A percentile compares a stretch with the other conserved stretches of the same genome.
These are phyloP conservation scores for Tangara arthus DNA, from an alignment of 2,797 vertebrate species.

Conservation along the genomic window DNA sequence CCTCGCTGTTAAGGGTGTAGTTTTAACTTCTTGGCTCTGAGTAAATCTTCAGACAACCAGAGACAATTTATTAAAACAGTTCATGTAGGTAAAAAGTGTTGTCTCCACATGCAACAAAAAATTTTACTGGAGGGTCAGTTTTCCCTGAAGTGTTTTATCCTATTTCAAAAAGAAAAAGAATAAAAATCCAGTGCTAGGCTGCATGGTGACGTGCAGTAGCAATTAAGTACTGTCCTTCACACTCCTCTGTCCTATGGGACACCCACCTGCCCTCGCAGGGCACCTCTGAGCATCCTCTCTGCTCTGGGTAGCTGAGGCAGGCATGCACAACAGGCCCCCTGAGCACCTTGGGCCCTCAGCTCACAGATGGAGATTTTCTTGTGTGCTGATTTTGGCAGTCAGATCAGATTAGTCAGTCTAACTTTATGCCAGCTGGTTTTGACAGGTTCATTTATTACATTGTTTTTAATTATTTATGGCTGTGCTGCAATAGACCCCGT, in stretches of 20 bases:
- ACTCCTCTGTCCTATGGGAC: background rate
- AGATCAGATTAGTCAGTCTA: background rate
- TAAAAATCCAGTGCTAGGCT: background rate
- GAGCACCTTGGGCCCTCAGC: background rate
- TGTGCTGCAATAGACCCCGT: background rate
- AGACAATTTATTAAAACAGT: background rate
- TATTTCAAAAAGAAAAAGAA: background rate
- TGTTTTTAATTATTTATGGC: conserved; percentile 22
- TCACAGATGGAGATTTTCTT: background rate
- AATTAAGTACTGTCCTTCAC: background rate
- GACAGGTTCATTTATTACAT: background rate
- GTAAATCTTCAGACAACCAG: background rate
- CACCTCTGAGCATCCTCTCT: background rate
- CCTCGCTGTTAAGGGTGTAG: background rate
- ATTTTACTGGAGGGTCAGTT: background rate
- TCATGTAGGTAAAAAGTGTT: background rate
- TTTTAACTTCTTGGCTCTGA: background rate
- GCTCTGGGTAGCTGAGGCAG: background rate
- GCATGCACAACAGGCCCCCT: background rate
- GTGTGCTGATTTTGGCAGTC: background rate
- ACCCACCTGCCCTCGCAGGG: background rate
- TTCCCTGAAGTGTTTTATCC: background rate
- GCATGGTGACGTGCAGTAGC: background rate
- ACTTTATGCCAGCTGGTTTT: background rate
- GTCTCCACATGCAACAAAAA: background rate